Evolutionary conservation across 2,113 vertebrate genomes (phyloP), one percentile per base, ranked within the genome.

Genomic region (Antennarius striatus): DNA sequence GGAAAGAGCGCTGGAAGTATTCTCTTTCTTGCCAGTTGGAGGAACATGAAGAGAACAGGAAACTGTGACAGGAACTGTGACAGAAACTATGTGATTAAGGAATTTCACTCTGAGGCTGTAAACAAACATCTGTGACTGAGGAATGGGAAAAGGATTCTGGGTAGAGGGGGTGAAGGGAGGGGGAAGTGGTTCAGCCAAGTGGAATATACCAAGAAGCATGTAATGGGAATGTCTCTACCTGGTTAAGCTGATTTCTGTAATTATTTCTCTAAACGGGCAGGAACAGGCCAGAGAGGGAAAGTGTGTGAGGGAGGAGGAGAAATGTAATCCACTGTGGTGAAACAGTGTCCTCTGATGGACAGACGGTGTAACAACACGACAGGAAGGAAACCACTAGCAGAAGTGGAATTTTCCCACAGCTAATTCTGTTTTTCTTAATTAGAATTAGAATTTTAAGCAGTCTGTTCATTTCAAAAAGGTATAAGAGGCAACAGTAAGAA

Each of bases 281-380:
- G 62, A 66, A 61, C 15, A 28, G 63, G 32, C 39, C 16, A 54
- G 40, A 62, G 40, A 46, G 52, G 53, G 51, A 47, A 62, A 71
- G 52, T 14, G 57, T 52, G 58, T 47, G 17, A 50, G 29, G 22
- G 63, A 75, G 29, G 73, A 56, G 42, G 10, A 47, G 52, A 39
- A 64, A 48, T 54, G 40, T 47, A 64, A 55, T 70, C 10, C 67
- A 75, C 40, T 63, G 51, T 60, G 56, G 69, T 39, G 70, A 85
- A 87, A 91, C 86, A 89, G 80, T 89, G 90, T 86, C 69, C 86
- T 84, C 91, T 91, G 67, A 64, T 91, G 92, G 89, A 85, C 11
- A 29, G 10, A n/a, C 10, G 46, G 39, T 43, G 14, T 9, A 79
- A 84, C 63, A 67, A n/a, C 77, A 78, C 32, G 32, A 36, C 22